phyloP scores from a whole-genome alignment of 2,113 vertebrate species.

The Azemiops feae region DNA sequence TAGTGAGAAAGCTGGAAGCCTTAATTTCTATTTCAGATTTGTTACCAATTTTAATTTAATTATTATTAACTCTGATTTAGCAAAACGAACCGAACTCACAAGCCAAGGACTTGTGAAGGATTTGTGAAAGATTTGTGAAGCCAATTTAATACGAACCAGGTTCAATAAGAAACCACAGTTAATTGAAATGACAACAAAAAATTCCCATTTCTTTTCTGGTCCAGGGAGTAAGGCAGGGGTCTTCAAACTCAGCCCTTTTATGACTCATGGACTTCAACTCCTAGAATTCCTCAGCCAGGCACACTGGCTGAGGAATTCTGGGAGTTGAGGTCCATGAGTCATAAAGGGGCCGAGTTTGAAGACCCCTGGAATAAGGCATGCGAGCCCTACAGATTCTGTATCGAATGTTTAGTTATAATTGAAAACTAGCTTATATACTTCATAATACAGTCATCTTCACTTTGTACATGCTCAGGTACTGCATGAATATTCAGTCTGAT shows the following conservation, averaged over 20 bases:
- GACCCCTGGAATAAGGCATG: too few relatives aligned
- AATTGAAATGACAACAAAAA: not conserved
- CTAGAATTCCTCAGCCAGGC: too few relatives aligned
- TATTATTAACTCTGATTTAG: not conserved
- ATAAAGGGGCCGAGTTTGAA: too few relatives aligned
- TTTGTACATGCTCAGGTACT: not conserved
- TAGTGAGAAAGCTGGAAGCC: not conserved
- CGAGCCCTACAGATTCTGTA: not conserved
- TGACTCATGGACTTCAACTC: too few relatives aligned
- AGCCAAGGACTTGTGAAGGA: not conserved
- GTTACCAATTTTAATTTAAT: not conserved
- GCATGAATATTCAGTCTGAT: not conserved
- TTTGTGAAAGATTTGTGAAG: not conserved
- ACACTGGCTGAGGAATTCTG: too few relatives aligned
- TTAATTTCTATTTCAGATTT: not conserved
- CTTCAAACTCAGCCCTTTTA: too few relatives aligned
- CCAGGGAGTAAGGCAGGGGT: not conserved
- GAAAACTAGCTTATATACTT: not conserved
- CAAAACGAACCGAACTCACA: not conserved
- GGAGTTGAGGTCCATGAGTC: too few relatives aligned
- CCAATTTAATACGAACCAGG: not conserved
- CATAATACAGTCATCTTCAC: not conserved
- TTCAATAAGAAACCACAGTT: not conserved
- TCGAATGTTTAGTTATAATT: not conserved
- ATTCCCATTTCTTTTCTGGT: not conserved